These are phyloP conservation scores for Acronicta psi DNA, from an alignment of 2,888 invertebrate genomes.

Conservation along the genomic window DNA sequence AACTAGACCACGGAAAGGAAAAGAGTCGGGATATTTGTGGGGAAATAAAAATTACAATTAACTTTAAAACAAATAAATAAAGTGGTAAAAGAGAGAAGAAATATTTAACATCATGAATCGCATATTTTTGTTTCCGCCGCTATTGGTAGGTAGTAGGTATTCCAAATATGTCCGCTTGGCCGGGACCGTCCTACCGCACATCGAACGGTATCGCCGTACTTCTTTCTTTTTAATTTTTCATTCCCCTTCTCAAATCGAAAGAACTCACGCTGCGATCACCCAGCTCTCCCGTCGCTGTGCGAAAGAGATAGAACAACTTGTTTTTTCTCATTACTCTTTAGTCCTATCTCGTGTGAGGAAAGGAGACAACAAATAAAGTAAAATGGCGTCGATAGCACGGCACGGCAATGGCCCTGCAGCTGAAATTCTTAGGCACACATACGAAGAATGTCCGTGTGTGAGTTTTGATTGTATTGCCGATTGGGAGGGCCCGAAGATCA, in stretches of 20 bases:
- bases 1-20: background rate
- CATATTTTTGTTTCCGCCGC: constrained; percentile 60
- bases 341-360: constrained; percentile 57
- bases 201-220: constrained; percentile 68
- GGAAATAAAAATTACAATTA: constrained; percentile 9
- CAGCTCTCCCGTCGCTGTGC: constrained; percentile 60
- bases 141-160: constrained; percentile 58
- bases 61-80: background rate
- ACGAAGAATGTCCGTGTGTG: constrained; percentile 67
- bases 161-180: constrained; percentile 62
- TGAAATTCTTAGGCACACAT: constrained; percentile 79
- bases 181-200: constrained; percentile 59
- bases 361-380: constrained; percentile 76
- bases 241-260: constrained; percentile 83
- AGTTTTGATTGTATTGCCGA: constrained; percentile 66
- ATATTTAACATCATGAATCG: constrained; percentile 24
- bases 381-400: constrained; percentile 81
- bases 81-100: constrained; percentile 2
- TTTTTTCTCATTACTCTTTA: constrained; percentile 61
- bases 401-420: constrained; percentile 70
- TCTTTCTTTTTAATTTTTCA: constrained; percentile 78
- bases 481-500: constrained; percentile 71
- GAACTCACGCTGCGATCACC: constrained; percentile 76
- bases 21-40: background rate
- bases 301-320: constrained; percentile 68